phyloP scores from a whole-genome alignment of 2,797 vertebrate genomes.

The Hapalemur alaotrensis region DNA sequence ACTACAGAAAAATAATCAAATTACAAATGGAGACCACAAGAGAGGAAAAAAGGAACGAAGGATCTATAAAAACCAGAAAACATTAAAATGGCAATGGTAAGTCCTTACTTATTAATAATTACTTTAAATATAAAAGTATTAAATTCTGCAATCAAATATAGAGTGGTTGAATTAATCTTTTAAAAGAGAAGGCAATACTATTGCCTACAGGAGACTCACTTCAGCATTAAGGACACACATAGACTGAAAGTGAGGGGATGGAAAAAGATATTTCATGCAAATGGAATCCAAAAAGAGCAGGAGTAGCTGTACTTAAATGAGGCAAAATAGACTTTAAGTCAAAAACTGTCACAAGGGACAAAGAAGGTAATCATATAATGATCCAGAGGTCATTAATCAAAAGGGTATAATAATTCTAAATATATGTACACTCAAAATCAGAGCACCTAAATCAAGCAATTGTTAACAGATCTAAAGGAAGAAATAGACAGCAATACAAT shows the following conservation, averaged over 20 bases:
- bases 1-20: background rate
- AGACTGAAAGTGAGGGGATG: background rate
- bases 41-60: background rate
- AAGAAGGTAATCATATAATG: background rate
- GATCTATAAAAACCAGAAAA: background rate
- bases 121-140: background rate
- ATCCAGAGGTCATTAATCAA: background rate
- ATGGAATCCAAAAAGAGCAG: background rate
- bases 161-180: background rate
- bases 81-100: background rate
- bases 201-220: background rate
- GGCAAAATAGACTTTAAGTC: background rate
- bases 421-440: background rate
- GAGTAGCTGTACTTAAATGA: background rate
- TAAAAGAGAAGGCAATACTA: background rate
- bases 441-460: background rate
- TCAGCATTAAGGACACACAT: background rate
- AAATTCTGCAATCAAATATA: background rate
- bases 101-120: background rate
- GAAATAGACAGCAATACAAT: background rate
- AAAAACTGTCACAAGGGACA: background rate
- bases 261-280: background rate
- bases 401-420: background rate
- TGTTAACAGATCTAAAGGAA: background rate
- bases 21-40: background rate